A percentile compares a stretch with the other conserved stretches of the same genome.
phyloP scores from a whole-genome alignment of 2,797 vertebrate genomes.

The Macroramphosus scolopax region DNA sequence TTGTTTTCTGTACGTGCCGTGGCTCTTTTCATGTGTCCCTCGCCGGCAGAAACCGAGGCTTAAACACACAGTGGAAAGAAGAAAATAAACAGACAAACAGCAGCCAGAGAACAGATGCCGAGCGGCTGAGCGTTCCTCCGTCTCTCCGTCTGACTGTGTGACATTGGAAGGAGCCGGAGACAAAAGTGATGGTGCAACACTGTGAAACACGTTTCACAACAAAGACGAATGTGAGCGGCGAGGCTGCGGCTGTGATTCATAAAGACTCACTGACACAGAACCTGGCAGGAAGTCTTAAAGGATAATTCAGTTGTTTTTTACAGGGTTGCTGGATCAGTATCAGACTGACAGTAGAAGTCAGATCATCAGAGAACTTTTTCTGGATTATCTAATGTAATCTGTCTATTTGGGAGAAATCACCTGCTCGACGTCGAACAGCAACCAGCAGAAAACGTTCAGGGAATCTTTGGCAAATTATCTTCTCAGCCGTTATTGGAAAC shows the following conservation, averaged over 20 bases:
- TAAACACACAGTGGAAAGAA: constrained; percentile 52
- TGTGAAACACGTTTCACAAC: constrained; percentile 26
- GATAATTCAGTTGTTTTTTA: too few relatives aligned
- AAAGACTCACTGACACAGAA: neutral
- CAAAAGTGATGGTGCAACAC: constrained; percentile 47
- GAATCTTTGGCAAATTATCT: too few relatives aligned
- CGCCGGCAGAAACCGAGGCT: constrained; percentile 45
- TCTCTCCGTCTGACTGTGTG: constrained; percentile 32
- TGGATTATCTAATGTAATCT: too few relatives aligned
- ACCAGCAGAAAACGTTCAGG: too few relatives aligned
- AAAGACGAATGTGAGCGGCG: too few relatives aligned
- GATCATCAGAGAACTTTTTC: too few relatives aligned
- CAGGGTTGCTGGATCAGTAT: too few relatives aligned
- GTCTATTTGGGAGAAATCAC: too few relatives aligned
- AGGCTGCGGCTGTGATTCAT: too few relatives aligned
- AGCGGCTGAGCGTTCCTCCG: constrained; percentile 25
- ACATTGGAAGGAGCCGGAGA: constrained; percentile 29
- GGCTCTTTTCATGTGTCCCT: constrained; percentile 60
- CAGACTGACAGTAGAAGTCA: too few relatives aligned
- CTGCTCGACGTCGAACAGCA: too few relatives aligned
- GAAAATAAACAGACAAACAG: constrained; percentile 62
- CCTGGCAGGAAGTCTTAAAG: neutral
- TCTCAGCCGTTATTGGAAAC: too few relatives aligned
- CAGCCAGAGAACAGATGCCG: constrained; percentile 55
- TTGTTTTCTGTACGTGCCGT: constrained; percentile 67